Evolutionary conservation across 2,888 invertebrate genomes (phyloP), one percentile per base, ranked within the genome.

Genomic region (Lasioglossum morio): DNA sequence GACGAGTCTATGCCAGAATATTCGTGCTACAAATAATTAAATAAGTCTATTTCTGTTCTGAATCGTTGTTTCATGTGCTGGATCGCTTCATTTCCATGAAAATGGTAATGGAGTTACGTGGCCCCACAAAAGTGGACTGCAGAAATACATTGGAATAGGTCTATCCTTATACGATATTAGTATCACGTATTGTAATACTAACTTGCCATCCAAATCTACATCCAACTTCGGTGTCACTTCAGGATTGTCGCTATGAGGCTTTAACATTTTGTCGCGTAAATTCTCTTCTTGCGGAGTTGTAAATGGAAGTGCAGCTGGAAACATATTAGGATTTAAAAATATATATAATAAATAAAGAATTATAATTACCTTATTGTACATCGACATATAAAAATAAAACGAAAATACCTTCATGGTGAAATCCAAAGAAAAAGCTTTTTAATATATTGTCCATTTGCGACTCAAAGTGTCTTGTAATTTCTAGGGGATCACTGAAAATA

Each of bases 381-480:
- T 5, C 8, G 10, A 34, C 37, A 79, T 75, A 53, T 53, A 27
- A 60, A 57, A 72, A 48, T 60, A n/a, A n/a, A 60, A 34, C 34
- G 43, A 60, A 72, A 60, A 70, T 82, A 63, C n/a, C 53, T 79
- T 53, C 72, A 34, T 77, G 75, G 60, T 78, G 83, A 75, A 92
- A 93, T 70, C 90, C 91, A 75, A 82, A 95, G 93, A 88, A 95
- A 84, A 96, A 95, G 73, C 94, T 95, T 85, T 95, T 96, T 88
- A 97, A 92, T 84, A 97, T 95, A 77, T 96, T 95, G 85, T 96
- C 96, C 95, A 97, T 95, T 93, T 97, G 96, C 14, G 96, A 95
- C 92, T 97, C 97, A 90, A 97, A 97, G 89, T 96, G 96, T 85
- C 95, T 95, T 85, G 96, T 96, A 94, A 97, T 96, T 94, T 97